These are phyloP conservation scores for Chaetogeoica ovagalla DNA, from an alignment of 2,888 invertebrate genomes.

Conservation along the genomic window DNA sequence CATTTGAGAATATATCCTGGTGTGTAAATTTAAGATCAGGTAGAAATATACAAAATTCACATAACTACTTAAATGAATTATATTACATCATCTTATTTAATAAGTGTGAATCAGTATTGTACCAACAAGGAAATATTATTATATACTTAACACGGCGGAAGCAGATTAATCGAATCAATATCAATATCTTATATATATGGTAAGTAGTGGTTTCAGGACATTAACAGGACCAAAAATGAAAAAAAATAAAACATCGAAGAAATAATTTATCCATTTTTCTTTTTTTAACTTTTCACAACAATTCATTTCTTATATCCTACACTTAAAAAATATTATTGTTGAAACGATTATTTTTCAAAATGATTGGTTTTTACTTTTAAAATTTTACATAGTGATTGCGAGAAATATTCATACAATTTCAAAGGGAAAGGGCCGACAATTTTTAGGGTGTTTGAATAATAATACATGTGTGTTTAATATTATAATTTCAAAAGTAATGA, in stretches of 20 bases:
- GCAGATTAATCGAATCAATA: too few relatives aligned
- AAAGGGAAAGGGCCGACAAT: constrained; percentile 39
- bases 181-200: too few relatives aligned
- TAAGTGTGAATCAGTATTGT: too few relatives aligned
- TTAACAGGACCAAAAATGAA: neutral
- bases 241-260: constrained; percentile 7
- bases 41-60: too few relatives aligned
- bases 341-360: constrained; percentile 12
- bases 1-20: too few relatives aligned
- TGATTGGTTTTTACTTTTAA: neutral
- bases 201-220: neutral
- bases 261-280: constrained; percentile 12
- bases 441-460: neutral
- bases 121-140: too few relatives aligned
- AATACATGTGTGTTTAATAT: neutral
- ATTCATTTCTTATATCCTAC: constrained; percentile 24
- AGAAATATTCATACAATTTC: constrained; percentile 34
- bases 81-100: too few relatives aligned
- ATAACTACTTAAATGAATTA: too few relatives aligned
- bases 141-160: too few relatives aligned
- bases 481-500: neutral
- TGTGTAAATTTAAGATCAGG: too few relatives aligned
- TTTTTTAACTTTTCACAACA: constrained; percentile 27
- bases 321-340: constrained; percentile 39
- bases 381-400: constrained; percentile 6